phyloP scores from a whole-genome alignment of 1,140 invertebrate genomes.

The Cepaea nemoralis region DNA sequence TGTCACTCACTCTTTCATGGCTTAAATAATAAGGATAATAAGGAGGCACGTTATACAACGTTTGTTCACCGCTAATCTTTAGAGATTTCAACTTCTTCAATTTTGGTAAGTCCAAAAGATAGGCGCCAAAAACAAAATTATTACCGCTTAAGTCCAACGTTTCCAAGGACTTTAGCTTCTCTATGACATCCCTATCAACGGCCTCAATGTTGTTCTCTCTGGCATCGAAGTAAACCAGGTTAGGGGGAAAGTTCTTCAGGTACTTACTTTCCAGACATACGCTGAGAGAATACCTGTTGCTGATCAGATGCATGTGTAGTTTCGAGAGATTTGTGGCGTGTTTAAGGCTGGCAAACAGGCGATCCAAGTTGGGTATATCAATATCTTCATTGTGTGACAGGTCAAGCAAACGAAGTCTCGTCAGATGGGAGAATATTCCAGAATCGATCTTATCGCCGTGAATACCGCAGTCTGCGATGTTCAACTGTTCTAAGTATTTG shows the following conservation, averaged over 20 bases:
- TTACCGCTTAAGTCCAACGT: neutral
- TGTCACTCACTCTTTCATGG: no score
- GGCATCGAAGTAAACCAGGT: neutral
- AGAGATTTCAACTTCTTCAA: neutral
- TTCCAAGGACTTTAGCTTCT: neutral
- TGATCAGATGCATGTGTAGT: neutral
- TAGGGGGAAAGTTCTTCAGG: neutral
- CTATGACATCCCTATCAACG: neutral
- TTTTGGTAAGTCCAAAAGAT: neutral
- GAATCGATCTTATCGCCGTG: neutral
- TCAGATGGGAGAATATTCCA: neutral
- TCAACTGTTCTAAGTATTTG: neutral
- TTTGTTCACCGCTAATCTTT: neutral
- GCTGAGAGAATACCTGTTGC: neutral
- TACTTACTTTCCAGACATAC: neutral
- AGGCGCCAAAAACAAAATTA: constrained; percentile 11
- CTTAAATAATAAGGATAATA: no score
- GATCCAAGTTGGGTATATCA: neutral
- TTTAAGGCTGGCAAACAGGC: neutral
- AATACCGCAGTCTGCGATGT: neutral
- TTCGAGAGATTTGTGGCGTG: neutral
- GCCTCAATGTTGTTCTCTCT: constrained; percentile 10
- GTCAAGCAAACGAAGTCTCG: neutral
- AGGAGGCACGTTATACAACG: no score
- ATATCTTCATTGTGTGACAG: constrained; percentile 19